Evolutionary conservation across 2,888 invertebrate species (phyloP), one percentile per base, ranked within the genome.

Genomic region (Polydrusus tereticollis): DNA sequence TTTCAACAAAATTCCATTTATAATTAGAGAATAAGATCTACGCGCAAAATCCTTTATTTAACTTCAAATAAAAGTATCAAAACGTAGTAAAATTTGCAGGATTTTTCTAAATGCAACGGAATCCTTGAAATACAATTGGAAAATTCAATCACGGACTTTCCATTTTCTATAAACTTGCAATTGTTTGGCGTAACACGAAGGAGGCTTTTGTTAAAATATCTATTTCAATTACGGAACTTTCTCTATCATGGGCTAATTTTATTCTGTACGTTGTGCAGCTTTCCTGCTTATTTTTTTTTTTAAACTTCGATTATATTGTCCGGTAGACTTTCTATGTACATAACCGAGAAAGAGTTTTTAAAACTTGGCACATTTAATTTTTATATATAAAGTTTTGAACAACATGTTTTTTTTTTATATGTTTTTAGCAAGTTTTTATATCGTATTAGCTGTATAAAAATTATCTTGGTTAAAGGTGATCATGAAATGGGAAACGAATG

Each of bases 141-240:
- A 73, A 73, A 73, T 65, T 73, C 69, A 70, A 73, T 73, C 69
- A 70, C 50, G 66, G 47, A 62, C 69, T 60, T 47, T 65, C 65
- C 69, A 73, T 73, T 67, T 73, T 66, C 69, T 66, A 73, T 75
- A 75, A 77, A 77, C 76, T 78, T 77, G 74, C 75, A 73, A 73
- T 74, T 77, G 74, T 75, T 77, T 77, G 77, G 72, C 74, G 73
- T 72, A 69, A 76, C 71, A 64, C 72, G 70, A 67, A 73, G 55
- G 58, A 67, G 65, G 69, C 65, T 70, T 73, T 74, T 73, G 73
- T 69, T 71, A 68, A 65, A 75, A 75, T 76, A 73, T 76, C 76
- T 73, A 67, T 70, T 72, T 75, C 72, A 72, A 76, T 76, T 76
- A 75, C 33, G 62, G 72, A 75, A 75, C 71, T 73, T 73, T 69